Base-by-base conservation (phyloP, 2,113 vertebrate genomes). In the Amphilophus citrinellus region DNA sequence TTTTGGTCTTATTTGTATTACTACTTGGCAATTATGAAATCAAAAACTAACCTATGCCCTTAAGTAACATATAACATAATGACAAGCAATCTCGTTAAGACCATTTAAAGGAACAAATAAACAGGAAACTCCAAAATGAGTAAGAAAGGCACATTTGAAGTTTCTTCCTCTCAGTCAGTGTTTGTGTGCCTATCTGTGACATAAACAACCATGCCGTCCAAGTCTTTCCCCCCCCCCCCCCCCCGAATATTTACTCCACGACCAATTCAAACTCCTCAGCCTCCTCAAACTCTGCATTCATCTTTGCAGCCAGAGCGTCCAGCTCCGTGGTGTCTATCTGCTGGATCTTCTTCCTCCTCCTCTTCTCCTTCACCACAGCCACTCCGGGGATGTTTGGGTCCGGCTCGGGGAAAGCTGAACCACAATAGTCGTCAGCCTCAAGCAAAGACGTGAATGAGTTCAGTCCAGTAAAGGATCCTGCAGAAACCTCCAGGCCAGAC, bases 261-360 rank as follows among this genome's bases (percentile, higher is more conserved):
- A 97, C 75, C 83, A 98, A 88, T 75, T 97, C 95, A 79, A 98
- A 98, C 66, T 85, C 91, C 88, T 98, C 97, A 0, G 97, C 97
- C 87, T 97, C 96, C 56, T 96, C 96, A 88, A 98, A 98, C 90
- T 97, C 96, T 0, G 97, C 97, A 79, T 98, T 98, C 97, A 98
- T 97, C 90, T 94, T 75, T 0, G 96, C 96, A 0, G 96, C 97
- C 91, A 97, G 96, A 1, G 90, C 88, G 68, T 98, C 97, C 93
- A 98, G 81, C 87, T 97, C 96, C 0, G 90, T 93, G 76, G 87
- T 89, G 90, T 94, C 83, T 2, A 98, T 96, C 82, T 95, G 93
- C 0, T 92, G 95, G 8, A 95, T 77, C 84, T 94, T 95, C 92
- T 66, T 96, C 87, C 88, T 95, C 85, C 89, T 96, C 84, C 93